Conservation (phyloP, 2,888 invertebrate species). For the Philonicus albiceps region DNA sequence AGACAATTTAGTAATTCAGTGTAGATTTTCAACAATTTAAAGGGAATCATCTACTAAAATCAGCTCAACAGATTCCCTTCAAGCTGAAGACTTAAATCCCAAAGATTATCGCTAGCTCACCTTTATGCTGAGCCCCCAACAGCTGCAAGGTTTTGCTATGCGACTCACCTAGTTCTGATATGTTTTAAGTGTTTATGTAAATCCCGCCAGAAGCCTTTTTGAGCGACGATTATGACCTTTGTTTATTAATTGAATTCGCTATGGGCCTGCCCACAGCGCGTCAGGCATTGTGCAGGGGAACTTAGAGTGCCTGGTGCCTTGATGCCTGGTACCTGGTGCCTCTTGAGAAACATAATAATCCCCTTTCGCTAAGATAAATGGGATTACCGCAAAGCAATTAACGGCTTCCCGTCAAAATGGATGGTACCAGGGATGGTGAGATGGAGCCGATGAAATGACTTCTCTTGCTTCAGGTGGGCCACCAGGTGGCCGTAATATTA, state of each 20-base stretch:
- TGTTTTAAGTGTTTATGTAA: constrained; percentile 10
- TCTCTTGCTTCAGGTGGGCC: background rate
- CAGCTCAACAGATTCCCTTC: background rate
- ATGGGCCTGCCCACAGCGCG: background rate
- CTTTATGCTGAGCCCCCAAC: background rate
- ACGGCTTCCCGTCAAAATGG: constrained; percentile 2
- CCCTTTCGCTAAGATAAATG: constrained; percentile 24
- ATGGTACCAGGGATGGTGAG: background rate
- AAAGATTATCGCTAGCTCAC: background rate
- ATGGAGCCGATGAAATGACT: background rate
- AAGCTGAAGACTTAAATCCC: constrained; percentile 9
- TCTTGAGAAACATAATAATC: background rate
- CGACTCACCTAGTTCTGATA: constrained; percentile 2
- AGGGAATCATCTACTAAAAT: background rate
- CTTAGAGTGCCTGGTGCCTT: background rate
- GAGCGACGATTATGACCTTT: constrained; percentile 17
- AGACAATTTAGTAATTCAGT: background rate
- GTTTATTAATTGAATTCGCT: constrained; percentile 22
- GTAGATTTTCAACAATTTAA: background rate
- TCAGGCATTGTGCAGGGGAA: background rate
- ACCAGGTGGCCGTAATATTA: background rate
- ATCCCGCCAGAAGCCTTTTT: constrained; percentile 2
- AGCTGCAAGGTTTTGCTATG: background rate
- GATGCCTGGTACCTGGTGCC: background rate
- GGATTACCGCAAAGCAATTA: constrained; percentile 32